Evolutionary conservation across 1,140 invertebrate species (phyloP).

Genomic region (Lordiphosa mommai): DNA sequence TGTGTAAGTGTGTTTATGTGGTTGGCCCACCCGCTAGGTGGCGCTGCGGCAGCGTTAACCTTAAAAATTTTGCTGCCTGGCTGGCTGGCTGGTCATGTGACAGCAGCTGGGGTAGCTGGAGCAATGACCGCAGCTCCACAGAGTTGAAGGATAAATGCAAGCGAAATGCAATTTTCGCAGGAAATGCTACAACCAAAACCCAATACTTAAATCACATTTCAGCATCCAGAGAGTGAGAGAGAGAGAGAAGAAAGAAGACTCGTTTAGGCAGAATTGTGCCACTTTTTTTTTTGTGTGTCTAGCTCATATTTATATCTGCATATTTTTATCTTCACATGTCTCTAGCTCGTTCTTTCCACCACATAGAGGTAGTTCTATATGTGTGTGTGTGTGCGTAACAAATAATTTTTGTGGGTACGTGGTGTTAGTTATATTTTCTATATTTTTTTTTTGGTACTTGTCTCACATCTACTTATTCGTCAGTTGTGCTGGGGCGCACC

Average conservation of each 20-base stretch:
- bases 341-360: conserved; percentile 3
- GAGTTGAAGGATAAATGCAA: conserved; percentile 68
- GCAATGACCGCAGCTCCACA: conserved; percentile 70
- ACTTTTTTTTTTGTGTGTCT: conserved; percentile 3
- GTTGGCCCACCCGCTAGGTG: conserved; percentile 31
- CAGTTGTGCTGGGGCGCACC: conserved; percentile 15
- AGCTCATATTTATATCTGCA: conserved; percentile 42
- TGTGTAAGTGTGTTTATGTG: background rate
- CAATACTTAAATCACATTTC: conserved; percentile 25
- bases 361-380: conserved; percentile 1
- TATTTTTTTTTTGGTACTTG: conserved; percentile 18
- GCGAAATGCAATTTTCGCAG: conserved; percentile 27
- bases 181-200: background rate
- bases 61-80: conserved; percentile 38
- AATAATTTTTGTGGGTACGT: conserved; percentile 21
- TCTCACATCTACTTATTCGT: conserved; percentile 18
- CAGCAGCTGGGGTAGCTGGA: conserved; percentile 42
- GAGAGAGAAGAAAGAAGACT: background rate
- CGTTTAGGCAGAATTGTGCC: background rate
- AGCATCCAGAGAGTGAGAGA: conserved; percentile 1
- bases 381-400: conserved; percentile 15
- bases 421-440: conserved; percentile 16
- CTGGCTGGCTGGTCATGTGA: conserved; percentile 36
- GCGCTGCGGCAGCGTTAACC: conserved; percentile 43
- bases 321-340: conserved; percentile 47